Evolutionary conservation across 2,888 invertebrate genomes (phyloP).

Genomic region (Clunio marinus): DNA sequence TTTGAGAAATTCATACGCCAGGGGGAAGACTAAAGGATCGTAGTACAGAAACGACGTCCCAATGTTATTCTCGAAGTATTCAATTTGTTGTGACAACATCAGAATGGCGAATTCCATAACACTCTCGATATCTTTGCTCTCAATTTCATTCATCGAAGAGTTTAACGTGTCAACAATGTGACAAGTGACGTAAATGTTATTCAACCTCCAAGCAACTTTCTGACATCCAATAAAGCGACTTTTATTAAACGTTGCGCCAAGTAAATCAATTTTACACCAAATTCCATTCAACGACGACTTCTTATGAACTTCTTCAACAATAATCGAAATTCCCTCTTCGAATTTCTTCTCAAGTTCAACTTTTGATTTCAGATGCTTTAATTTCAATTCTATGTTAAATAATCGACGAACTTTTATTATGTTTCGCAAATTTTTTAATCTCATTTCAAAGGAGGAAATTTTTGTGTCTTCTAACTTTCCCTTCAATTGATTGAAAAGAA

Average conservation of each 20-base stretch:
- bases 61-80: slow-evolving; percentile 2
- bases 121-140: slow-evolving; percentile 43
- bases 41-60: neutral
- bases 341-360: too few species aligned
- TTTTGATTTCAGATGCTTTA: neutral
- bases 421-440: neutral
- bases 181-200: slow-evolving; percentile 47
- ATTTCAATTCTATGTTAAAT: neutral
- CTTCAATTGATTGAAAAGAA: neutral
- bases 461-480: neutral
- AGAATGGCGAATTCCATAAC: slow-evolving; percentile 47
- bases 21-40: slow-evolving; percentile 47
- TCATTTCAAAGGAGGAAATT: neutral
- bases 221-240: slow-evolving; percentile 41
- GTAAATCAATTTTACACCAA: slow-evolving; percentile 45
- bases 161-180: slow-evolving; percentile 46
- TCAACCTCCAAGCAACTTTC: too few species aligned
- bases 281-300: slow-evolving; percentile 44
- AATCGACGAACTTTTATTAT: neutral
- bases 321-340: slow-evolving; percentile 44
- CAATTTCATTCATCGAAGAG: slow-evolving; percentile 44
- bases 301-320: slow-evolving; percentile 42
- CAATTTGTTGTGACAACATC: slow-evolving; percentile 48
- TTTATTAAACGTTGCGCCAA: slow-evolving; percentile 44
- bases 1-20: slow-evolving; percentile 46